Conservation (phyloP, 2,797 vertebrate genomes). For the Pantherophis vulpinus region DNA sequence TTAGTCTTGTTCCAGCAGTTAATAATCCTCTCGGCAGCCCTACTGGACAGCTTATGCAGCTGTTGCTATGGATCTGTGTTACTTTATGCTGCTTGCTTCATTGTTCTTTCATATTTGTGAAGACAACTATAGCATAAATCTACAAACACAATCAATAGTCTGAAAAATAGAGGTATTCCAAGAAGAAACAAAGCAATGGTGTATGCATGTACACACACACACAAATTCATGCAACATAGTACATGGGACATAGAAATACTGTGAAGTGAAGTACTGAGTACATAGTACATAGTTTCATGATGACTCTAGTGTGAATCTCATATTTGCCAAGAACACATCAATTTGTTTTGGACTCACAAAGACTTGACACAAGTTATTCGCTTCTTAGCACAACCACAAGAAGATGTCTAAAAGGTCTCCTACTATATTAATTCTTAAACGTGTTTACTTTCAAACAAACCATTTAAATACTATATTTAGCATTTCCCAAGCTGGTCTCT, state of each 20-base stretch:
- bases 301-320: neutral
- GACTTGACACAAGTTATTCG: neutral
- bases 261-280: neutral
- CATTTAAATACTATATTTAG: neutral
- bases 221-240: neutral
- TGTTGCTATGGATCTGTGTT: neutral
- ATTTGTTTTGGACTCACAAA: neutral
- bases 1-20: too few species aligned
- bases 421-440: neutral
- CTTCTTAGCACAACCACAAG: neutral
- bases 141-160: neutral
- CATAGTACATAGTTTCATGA: neutral
- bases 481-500: neutral
- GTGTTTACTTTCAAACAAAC: neutral
- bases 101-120: neutral
- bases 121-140: neutral
- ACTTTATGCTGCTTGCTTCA: neutral
- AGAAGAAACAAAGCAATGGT: neutral
- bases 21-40: too few species aligned
- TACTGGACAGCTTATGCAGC: neutral
- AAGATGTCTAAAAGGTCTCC: neutral
- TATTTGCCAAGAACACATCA: neutral
- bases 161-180: neutral
- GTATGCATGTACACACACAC: neutral
- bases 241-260: neutral